A percentile compares a stretch with the other conserved stretches of the same genome.
Evolutionary conservation across 2,113 vertebrate species (phyloP).

Genomic region (Phaethon lepturus): DNA sequence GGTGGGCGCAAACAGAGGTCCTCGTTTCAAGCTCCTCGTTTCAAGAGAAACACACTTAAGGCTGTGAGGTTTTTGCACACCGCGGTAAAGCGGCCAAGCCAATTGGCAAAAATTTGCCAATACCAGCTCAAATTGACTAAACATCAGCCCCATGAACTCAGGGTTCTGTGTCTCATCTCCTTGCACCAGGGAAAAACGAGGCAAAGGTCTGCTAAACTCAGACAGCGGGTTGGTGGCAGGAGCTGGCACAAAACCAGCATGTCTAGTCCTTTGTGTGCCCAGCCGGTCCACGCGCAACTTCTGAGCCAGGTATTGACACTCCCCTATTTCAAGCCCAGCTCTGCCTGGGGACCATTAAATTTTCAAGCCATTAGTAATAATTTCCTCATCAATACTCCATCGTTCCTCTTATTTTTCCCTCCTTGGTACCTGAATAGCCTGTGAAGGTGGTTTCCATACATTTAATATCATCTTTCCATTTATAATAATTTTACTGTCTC

Average conservation of each 20-base stretch:
- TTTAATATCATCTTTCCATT: slow-evolving; percentile 27
- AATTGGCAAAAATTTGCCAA: neutral
- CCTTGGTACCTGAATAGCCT: neutral
- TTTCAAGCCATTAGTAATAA: neutral
- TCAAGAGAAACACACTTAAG: neutral
- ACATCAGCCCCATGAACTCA: rapidly evolving
- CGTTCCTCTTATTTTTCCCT: slow-evolving; percentile 19
- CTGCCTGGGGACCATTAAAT: neutral
- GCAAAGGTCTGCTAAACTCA: neutral
- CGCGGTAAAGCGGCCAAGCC: rapidly evolving
- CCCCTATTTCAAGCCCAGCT: neutral
- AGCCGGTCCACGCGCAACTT: neutral
- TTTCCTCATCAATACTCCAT: slow-evolving; percentile 14
- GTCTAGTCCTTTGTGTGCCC: neutral
- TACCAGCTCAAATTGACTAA: neutral
- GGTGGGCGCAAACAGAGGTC: neutral
- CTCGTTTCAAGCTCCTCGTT: neutral
- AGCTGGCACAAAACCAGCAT: neutral
- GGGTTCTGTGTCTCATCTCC: neutral
- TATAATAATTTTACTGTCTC: slow-evolving; percentile 9
- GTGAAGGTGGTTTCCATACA: neutral
- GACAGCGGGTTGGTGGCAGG: neutral
- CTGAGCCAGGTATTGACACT: neutral
- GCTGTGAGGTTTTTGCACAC: neutral
- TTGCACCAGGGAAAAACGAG: neutral